Percentiles rank a stretch among this genome's conserved stretches.
Evolutionary conservation across 2,797 vertebrate species (phyloP).

Genomic region (Acanthurus leucopareius): DNA sequence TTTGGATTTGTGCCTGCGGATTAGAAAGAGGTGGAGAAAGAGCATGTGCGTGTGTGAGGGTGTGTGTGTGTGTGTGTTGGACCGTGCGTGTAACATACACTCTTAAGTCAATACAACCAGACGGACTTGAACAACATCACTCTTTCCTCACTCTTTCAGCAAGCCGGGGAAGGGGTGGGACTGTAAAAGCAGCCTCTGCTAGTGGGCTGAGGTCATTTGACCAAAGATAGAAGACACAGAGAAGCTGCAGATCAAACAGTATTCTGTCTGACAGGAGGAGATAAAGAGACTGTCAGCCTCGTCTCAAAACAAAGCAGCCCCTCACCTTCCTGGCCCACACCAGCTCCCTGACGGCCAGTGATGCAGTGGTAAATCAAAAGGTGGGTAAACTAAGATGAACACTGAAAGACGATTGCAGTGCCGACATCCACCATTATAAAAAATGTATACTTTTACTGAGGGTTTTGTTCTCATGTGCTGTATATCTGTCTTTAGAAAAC

Average conservation of each 20-base stretch:
- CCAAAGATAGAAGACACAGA: conserved; percentile 70
- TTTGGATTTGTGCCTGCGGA: conserved; percentile 6
- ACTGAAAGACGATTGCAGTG: conserved; percentile 65
- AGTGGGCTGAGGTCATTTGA: conserved; percentile 76
- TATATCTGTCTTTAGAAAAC: conserved; percentile 15
- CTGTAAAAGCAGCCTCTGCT: conserved; percentile 46
- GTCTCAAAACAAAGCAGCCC: conserved; percentile 82
- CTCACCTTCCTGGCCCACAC: conserved; percentile 77
- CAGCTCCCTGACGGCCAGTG: conserved; percentile 70
- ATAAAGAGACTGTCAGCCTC: conserved; percentile 82
- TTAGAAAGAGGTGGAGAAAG: conserved; percentile 26
- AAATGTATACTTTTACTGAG: conserved; percentile 41
- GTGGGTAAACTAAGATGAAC: conserved; percentile 74
- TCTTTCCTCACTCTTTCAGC: conserved; percentile 45
- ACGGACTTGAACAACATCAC: conserved; percentile 19
- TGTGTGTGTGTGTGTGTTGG: conserved; percentile 10
- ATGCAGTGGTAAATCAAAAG: conserved; percentile 74
- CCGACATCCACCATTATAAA: conserved; percentile 56
- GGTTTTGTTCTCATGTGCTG: conserved; percentile 24
- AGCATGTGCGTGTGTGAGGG: conserved; percentile 18
- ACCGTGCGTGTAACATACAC: conserved; percentile 33
- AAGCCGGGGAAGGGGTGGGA: conserved; percentile 37
- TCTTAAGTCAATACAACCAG: conserved; percentile 19
- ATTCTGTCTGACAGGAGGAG: conserved; percentile 83
- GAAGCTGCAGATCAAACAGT: conserved; percentile 82